These are phyloP conservation scores for Plectrocnemia conspersa DNA, from an alignment of 1,140 invertebrate species.

Conservation along the genomic window DNA sequence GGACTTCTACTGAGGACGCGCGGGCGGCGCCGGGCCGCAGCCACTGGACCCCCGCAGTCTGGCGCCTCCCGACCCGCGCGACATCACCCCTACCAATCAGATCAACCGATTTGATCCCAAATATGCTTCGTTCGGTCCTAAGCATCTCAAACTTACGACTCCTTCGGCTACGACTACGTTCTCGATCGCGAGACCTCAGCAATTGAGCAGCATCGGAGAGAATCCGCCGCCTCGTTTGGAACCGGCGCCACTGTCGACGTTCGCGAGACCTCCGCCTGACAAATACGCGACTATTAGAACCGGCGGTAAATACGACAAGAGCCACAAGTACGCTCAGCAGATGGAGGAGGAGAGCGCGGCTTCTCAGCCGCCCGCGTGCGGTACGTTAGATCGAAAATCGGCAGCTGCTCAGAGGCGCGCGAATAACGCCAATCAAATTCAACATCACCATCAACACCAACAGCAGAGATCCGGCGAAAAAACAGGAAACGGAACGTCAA, in stretches of 20 bases:
- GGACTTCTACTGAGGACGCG: conserved; percentile 87
- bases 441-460: background rate
- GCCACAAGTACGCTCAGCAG: conserved; percentile 34
- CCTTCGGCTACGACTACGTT: too few relatives aligned
- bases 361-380: background rate
- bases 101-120: conserved; percentile 60
- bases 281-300: conserved; percentile 47
- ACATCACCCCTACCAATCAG: conserved; percentile 42
- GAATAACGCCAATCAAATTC: background rate
- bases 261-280: conserved; percentile 40
- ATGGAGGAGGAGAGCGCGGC: conserved; percentile 28
- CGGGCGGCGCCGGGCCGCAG: conserved; percentile 55
- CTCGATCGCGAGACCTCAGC: conserved; percentile 10
- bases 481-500: conserved; percentile 22
- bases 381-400: too few relatives aligned
- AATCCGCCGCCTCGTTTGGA: conserved; percentile 38
- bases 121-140: conserved; percentile 58
- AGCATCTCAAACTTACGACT: conserved; percentile 47
- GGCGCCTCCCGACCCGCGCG: conserved; percentile 37
- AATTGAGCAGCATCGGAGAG: conserved; percentile 27
- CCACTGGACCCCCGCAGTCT: conserved; percentile 37
- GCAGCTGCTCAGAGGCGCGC: background rate
- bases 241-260: conserved; percentile 41
- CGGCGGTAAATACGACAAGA: conserved; percentile 34
- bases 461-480: conserved; percentile 7